These are phyloP conservation scores for Pomacea maculata DNA, from an alignment of 1,140 invertebrate genomes.

Conservation along the genomic window DNA sequence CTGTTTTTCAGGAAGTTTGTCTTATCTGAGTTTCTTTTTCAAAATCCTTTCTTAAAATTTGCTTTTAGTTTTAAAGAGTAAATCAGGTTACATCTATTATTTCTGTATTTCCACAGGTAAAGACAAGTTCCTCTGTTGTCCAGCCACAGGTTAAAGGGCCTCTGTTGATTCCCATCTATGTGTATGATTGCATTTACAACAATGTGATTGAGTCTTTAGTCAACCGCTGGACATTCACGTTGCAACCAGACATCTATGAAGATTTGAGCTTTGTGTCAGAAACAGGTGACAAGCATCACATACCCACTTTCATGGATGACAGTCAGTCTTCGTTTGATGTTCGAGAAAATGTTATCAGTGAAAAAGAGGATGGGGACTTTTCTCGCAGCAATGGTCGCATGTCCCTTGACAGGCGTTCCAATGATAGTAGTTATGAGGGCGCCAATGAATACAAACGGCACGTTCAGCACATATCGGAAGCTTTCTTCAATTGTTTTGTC, in stretches of 20 bases:
- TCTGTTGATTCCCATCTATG: constrained; percentile 72
- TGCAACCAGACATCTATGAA: constrained; percentile 59
- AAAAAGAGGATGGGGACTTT: constrained; percentile 36
- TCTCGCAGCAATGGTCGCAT: constrained; percentile 32
- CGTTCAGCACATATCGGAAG: constrained; percentile 71
- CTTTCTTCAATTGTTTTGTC: constrained; percentile 77
- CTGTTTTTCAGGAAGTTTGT: too few relatives aligned
- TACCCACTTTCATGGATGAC: constrained; percentile 10
- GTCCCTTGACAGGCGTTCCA: constrained; percentile 48
- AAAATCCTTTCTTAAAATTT: too few relatives aligned
- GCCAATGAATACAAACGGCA: constrained; percentile 69
- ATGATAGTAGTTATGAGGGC: constrained; percentile 43
- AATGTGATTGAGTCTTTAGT: constrained; percentile 72
- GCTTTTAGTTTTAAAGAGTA: too few relatives aligned
- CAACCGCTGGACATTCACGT: constrained; percentile 62
- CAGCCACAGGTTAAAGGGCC: constrained; percentile 24
- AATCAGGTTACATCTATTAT: too few relatives aligned
- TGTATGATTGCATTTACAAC: constrained; percentile 76
- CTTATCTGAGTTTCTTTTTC: too few relatives aligned
- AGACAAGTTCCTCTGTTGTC: constrained; percentile 20
- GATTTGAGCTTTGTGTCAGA: constrained; percentile 59
- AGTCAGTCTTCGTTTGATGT: constrained; percentile 37
- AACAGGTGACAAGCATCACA: constrained; percentile 2
- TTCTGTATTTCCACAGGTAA: constrained; percentile 15
- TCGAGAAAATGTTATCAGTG: constrained; percentile 18